Base-by-base conservation (phyloP, 2,797 vertebrate species). In the Loriculus beryllinus region DNA sequence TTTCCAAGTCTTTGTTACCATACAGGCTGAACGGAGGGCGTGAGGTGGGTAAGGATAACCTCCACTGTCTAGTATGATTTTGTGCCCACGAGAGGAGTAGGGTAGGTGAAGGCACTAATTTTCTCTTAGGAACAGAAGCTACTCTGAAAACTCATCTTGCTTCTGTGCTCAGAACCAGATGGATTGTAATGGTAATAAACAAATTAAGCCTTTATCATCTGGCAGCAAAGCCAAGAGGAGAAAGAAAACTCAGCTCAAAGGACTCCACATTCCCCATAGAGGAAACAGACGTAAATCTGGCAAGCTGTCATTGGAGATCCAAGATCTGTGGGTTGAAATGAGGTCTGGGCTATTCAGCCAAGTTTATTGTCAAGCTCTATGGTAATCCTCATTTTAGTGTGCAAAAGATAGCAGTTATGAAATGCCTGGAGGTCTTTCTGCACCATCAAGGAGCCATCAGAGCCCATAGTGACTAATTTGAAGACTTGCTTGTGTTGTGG, bases 131-230 rank as follows among this genome's bases (percentile, higher is more conserved):
- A 95, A 78, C 89, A 93, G 95, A 96, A 96, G 88, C 52, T 71
- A 65, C 11, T 92, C 79, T 78, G 57, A 85, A 95, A 93, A 59
- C 15, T 80, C 63, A 67, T 54, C 43, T 93, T 83, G 79, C 92
- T 95, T 95, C 85, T 95, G 76, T 96, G 84, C 79, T 91, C 28
- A 71, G 91, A 94, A 89, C 3, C 94, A 96, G 82, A 95, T 95
- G 95, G 86, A 89, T 71, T 85, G 79, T 88, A 89, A 80, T 49
- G 45, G 88, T 80, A 92, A 94, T 93, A 93, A 96, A 94, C 87
- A 39, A 95, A 96, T 96, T 95, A 95, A 94, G 87, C 95, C 62
- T 95, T 87, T 93, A 93, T 95, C 91, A 93, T 95, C 91, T 96
- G 96, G 84, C 74, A 92, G 59, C 40, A 95, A 94, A 94, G 67